Evolutionary conservation across 2,113 vertebrate genomes (phyloP), one percentile per base, ranked within the genome.

Genomic region (Catagonus wagneri): DNA sequence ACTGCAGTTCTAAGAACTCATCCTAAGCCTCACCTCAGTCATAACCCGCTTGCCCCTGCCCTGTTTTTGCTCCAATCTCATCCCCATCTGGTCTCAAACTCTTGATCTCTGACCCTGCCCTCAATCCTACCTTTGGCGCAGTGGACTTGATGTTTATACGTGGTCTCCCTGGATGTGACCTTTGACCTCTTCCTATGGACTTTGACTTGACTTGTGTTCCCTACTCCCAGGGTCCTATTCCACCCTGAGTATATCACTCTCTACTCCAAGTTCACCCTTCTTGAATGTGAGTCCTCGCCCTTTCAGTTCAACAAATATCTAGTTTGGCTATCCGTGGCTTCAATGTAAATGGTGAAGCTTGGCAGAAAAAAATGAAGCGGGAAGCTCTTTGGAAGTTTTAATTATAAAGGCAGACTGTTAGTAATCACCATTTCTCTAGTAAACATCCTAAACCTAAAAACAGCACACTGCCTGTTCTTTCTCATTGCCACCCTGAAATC

Each of bases 31-130:
- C 29, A 56, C 50, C 8, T 93, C 52, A 20, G n/a, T 75, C 8
- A 76, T 84, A 92, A 85, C 23, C 61, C 2, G 4, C 32, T 78
- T 91, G 14, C 12, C 17, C 14, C 54, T 27, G 19, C 16, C 60
- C 20, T 65, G 61, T 3, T 27, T 95, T 74, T 74, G 34, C 44
- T 88, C 13, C 85, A 89, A n/a, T 76, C 50, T 94, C 74, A 94
- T 68, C 92, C 11, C 15, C 27, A 75, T 89, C 36, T 89, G 74
- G 63, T 95, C 52, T 89, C 92, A 91, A 54, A 83, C 52, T 91
- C 50, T 91, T 95, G 83, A 96, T 63, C 78, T 96, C 69, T 94
- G 89, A 95, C 74, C 81, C 16, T 89, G 65, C 34, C 96, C 85
- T 96, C 81, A 66, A 56, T 78, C 79, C 56, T 60, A 94, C 78